Evolutionary conservation across 2,113 vertebrate species (phyloP), one percentile per base, ranked within the genome.

Genomic region (Malurus elegans): DNA sequence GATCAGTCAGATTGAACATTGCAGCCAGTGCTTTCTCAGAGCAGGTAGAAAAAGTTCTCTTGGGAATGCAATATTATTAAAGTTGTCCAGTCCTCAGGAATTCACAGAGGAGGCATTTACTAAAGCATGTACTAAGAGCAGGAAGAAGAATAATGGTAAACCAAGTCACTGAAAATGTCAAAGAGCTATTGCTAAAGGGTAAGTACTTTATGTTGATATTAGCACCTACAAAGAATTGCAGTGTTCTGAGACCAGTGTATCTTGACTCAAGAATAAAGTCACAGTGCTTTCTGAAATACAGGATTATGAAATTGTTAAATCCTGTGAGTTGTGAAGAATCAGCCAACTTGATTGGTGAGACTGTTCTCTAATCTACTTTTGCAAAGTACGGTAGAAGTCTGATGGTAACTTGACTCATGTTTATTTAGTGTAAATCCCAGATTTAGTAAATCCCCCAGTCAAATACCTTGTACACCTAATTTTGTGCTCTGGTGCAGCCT

Each of bases 131-230:
- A n/a, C 60, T 84, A 75, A 72, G 67, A 79, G 57, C 80, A 85
- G 74, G 65, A 79, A 45, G 92, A 95, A 92, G 95, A 97, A 96
- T 95, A 96, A 98, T 98, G 98, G 95, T 97, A 71, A 97, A 94
- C 87, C 91, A 97, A 92, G 94, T 96, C 80, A 90, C 95, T 88
- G 96, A 88, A 74, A 96, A 97, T 96, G 94, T 96, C 93, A 98
- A 66, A 96, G 93, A 96, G 79, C 95, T 88, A 8, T 97, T 96
- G 80, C 95, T 92, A 48, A 91, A 96, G 98, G 98, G 98, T 99
- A 97, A 98, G 98, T 98, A 72, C 67, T 84, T 86, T 38, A 14
- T 73, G 56, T 69, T 80, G 69, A 12, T 95, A 29, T 73, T 87
- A 84, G 47, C 82, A 53, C 24, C 67, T 72, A 14, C 69, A 48